Evolutionary conservation across 2,888 invertebrate genomes (phyloP).

Genomic region (Nycteola revayana): DNA sequence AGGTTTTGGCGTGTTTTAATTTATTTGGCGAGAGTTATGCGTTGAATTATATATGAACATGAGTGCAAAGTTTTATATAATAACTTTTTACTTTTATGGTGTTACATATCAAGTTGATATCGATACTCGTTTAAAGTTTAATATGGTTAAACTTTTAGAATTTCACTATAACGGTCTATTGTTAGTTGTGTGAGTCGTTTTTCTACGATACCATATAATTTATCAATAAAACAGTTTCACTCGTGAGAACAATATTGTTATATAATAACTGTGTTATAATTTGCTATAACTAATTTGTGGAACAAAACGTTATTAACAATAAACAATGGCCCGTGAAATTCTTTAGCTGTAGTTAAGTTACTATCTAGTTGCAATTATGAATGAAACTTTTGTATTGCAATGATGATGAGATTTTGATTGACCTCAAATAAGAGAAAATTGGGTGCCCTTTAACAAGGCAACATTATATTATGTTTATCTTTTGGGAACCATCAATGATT

Average conservation of each 20-base stretch:
- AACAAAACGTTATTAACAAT: constrained; percentile 16
- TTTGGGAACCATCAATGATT: constrained; percentile 26
- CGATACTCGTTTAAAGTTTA: constrained; percentile 24
- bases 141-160: constrained; percentile 24
- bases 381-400: constrained; percentile 12
- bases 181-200: constrained; percentile 10
- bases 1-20: constrained; percentile 51
- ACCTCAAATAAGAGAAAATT: constrained; percentile 14
- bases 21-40: constrained; percentile 56
- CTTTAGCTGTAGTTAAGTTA: constrained; percentile 13
- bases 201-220: constrained; percentile 22
- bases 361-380: constrained; percentile 11
- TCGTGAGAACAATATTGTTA: constrained; percentile 33
- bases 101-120: constrained; percentile 25
- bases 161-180: constrained; percentile 28
- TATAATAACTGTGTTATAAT: constrained; percentile 39
- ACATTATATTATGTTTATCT: constrained; percentile 13
- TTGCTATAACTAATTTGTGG: constrained; percentile 27
- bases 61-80: constrained; percentile 52
- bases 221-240: constrained; percentile 39
- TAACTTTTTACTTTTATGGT: constrained; percentile 48
- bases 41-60: constrained; percentile 45
- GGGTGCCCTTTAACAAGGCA: constrained; percentile 27
- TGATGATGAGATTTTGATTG: constrained; percentile 25
- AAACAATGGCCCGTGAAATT: constrained; percentile 20